A percentile compares a stretch with the other conserved stretches of the same genome.
phyloP scores from a whole-genome alignment of 2,113 vertebrate genomes.

The Melanostigma gelatinosum region DNA sequence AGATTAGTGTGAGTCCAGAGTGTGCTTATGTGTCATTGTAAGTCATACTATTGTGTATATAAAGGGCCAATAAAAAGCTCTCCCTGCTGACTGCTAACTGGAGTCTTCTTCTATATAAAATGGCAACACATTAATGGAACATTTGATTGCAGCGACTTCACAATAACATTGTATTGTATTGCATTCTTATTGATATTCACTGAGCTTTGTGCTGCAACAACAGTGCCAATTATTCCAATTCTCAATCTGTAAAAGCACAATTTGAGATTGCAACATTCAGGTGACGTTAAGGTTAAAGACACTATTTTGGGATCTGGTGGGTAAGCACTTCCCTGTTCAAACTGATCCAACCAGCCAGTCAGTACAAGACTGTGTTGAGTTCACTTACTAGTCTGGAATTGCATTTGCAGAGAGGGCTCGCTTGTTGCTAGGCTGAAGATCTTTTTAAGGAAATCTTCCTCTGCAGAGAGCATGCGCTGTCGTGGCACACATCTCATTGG shows the following conservation, averaged over 20 bases:
- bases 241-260: background rate
- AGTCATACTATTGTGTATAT: background rate
- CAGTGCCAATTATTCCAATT: background rate
- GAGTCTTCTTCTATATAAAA: background rate
- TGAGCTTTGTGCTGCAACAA: background rate
- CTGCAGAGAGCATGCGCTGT: conserved; percentile 59
- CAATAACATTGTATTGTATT: background rate
- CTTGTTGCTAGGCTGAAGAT: conserved; percentile 75
- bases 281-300: background rate
- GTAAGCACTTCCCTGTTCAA: background rate
- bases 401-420: background rate
- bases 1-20: background rate
- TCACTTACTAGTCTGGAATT: conserved; percentile 1
- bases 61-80: background rate
- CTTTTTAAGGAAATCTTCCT: conserved; percentile 74
- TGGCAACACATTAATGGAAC: background rate
- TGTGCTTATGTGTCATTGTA: background rate
- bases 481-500: conserved; percentile 65
- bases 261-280: background rate
- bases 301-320: background rate
- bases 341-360: conserved; percentile 7
- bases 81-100: background rate
- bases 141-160: background rate
- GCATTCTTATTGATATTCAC: background rate
- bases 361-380: background rate